phyloP scores from a whole-genome alignment of 2,797 vertebrate species.

The Schizopygopsis pylzovi region DNA sequence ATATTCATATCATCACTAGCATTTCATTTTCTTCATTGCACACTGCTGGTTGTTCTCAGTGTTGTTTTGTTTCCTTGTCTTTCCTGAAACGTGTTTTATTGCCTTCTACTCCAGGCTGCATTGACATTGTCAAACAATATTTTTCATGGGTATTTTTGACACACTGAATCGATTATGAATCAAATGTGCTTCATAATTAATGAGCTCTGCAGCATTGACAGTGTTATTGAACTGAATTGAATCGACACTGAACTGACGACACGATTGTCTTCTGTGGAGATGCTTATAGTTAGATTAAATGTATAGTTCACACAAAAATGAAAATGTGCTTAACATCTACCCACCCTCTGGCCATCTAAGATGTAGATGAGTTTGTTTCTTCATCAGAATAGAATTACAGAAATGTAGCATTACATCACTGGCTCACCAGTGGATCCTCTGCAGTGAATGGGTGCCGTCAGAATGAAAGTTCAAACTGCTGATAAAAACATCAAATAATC shows the following conservation, averaged over 20 bases:
- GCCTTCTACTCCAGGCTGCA: neutral
- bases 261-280: neutral
- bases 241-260: neutral
- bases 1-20: neutral
- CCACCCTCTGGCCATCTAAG: too few relatives aligned
- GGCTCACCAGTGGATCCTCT: neutral
- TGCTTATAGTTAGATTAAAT: neutral
- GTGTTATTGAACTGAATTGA: neutral
- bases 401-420: too few relatives aligned
- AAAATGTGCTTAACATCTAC: neutral
- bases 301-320: neutral
- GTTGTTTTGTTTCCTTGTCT: neutral
- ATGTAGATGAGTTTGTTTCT: too few relatives aligned
- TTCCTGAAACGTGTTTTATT: neutral
- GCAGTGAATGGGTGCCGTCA: neutral
- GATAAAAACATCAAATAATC: neutral
- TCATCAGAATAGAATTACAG: too few relatives aligned
- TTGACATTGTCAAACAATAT: neutral
- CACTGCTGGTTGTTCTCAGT: neutral
- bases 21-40: constrained; percentile 2
- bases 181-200: neutral
- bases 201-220: neutral
- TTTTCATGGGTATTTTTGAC: neutral
- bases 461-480: neutral
- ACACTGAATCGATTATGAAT: neutral